Base-by-base conservation (phyloP, 2,888 invertebrate genomes). In the Glyphotaelius pellucidus region DNA sequence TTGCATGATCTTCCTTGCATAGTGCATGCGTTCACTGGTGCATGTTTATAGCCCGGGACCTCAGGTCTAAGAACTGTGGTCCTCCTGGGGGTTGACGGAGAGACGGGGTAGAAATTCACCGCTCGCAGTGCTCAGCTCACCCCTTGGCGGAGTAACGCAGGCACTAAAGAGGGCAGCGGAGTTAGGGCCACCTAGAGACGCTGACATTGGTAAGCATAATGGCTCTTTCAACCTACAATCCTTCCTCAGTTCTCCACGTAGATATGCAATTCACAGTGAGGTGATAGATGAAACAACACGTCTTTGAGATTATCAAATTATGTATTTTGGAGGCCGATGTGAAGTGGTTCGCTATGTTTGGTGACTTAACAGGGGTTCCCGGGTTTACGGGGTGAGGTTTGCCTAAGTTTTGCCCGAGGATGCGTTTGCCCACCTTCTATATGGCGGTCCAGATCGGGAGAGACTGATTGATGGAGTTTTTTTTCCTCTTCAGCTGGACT, bases 41-140 rank as follows among this genome's bases (percentile, higher is more conserved):
- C 86, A 42, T 42, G 86, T 42, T 86, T 86, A 42, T 86, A 32
- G 81, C 81, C 81, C 31, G 81, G 31, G 81, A 32, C 32, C 81
- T 31, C 81, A 67, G 67, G 67, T 67, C 67, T 67, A n/a, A 67
- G 67, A 67, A 67, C 9, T 67, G 67, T 67, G 25, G 67, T 67
- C n/a, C 67, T 67, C 67, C 9, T 25, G 67, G 67, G 67, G 67
- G 9, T 67, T 67, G 67, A n/a, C 25, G 67, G 25, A 67, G 67
- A 67, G 25, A 67, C 67, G 25, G 67, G 67, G 67, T n/a, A 9
- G 67, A 25, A 67, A 67, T 67, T 67, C 67, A 67, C 67, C 67
- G 25, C 67, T 67, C 67, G 67, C 67, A 67, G n/a, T n/a, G 25
- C 25, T n/a, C n/a, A n/a, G 25, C 7, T 9, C 9, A 67, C 67